These are phyloP conservation scores for Himalopsyche tibetana DNA, from an alignment of 2,888 invertebrate genomes.

Conservation along the genomic window DNA sequence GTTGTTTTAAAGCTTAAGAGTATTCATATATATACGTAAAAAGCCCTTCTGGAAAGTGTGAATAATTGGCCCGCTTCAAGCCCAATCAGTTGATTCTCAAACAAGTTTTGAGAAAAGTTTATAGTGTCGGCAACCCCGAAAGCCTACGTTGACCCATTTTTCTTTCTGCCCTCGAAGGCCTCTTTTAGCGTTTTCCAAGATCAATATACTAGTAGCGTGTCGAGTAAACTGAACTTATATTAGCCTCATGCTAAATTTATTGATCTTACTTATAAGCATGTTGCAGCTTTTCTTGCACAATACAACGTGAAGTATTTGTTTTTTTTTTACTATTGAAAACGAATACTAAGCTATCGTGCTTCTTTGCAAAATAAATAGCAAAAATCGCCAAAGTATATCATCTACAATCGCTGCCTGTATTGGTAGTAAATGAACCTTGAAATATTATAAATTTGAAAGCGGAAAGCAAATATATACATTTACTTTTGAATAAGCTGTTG, in stretches of 20 bases:
- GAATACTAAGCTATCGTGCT: background rate
- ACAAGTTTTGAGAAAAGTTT: constrained; percentile 19
- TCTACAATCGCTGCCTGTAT: too few species aligned
- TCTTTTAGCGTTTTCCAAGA: constrained; percentile 31
- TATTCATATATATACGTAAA: background rate
- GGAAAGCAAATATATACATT: too few species aligned
- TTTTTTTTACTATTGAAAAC: background rate
- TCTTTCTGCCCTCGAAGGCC: constrained; percentile 2
- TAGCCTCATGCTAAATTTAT: constrained; percentile 30
- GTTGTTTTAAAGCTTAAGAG: background rate
- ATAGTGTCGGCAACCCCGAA: constrained; percentile 26
- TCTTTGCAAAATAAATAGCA: background rate
- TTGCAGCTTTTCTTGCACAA: background rate
- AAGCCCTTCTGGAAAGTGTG: background rate
- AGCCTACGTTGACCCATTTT: constrained; percentile 36
- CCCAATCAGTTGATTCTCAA: background rate
- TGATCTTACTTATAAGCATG: background rate
- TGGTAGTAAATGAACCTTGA: too few species aligned
- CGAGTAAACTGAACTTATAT: constrained; percentile 5
- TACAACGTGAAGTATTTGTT: background rate
- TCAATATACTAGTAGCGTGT: constrained; percentile 40
- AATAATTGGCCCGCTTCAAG: constrained; percentile 23
- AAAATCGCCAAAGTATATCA: too few species aligned
- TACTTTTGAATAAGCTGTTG: too few species aligned
- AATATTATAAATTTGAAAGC: too few species aligned